A percentile compares a stretch with the other conserved stretches of the same genome.
These are phyloP conservation scores for Enteromius argenteus DNA, from an alignment of 2,797 vertebrate species.

Conservation along the genomic window DNA sequence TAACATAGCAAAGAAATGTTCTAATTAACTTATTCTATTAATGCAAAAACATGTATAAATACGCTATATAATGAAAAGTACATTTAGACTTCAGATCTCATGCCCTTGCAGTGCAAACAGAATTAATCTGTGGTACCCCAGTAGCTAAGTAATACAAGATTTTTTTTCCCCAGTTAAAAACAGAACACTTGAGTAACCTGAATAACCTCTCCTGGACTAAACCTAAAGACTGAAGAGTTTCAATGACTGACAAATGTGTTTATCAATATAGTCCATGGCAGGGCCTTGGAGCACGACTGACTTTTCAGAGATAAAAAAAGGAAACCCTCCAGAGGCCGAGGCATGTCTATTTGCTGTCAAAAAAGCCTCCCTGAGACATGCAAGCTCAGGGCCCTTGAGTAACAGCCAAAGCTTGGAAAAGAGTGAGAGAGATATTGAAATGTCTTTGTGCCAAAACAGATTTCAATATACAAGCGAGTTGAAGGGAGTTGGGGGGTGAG, in stretches of 20 bases:
- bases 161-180: not conserved
- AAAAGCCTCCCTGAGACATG: conserved; percentile 33
- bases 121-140: not conserved
- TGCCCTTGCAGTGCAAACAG: not conserved
- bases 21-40: not conserved
- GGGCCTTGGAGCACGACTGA: conserved; percentile 33
- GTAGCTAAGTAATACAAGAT: not conserved
- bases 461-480: conserved; percentile 39
- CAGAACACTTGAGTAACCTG: not conserved
- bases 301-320: conserved; percentile 36
- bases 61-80: not conserved
- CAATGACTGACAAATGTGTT: conserved; percentile 41
- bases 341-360: conserved; percentile 36
- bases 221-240: not conserved
- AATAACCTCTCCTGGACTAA: conserved; percentile 45
- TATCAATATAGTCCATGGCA: conserved; percentile 25
- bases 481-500: conserved; percentile 4
- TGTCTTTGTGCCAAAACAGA: conserved; percentile 25
- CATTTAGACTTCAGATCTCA: not conserved
- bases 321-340: conserved; percentile 15
- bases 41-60: not conserved
- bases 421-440: conserved; percentile 16
- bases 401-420: conserved; percentile 31
- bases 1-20: not conserved
- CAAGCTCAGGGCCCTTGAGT: conserved; percentile 24